Evolutionary conservation across 2,888 invertebrate genomes (phyloP).

Genomic region (Andrena minutula): DNA sequence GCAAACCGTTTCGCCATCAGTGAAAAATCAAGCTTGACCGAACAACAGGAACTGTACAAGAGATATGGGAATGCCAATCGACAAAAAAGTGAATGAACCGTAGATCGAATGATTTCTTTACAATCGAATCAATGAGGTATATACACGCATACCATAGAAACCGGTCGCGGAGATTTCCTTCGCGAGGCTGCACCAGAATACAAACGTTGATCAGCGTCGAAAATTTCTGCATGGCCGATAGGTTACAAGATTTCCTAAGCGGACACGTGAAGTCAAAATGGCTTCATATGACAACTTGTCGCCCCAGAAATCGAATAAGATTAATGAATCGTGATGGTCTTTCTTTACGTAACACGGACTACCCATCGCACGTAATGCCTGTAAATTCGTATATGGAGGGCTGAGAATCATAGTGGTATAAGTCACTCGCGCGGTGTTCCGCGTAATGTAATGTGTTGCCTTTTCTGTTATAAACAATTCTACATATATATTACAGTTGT

Average conservation of each 20-base stretch:
- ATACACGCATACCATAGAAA: conserved; percentile 56
- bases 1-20: not conserved
- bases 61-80: conserved; percentile 22
- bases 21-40: not conserved
- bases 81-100: conserved; percentile 61
- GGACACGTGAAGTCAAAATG: conserved; percentile 37
- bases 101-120: conserved; percentile 61
- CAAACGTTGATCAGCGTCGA: conserved; percentile 25
- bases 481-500: no score
- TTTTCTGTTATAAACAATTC: no score
- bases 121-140: conserved; percentile 65
- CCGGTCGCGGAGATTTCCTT: conserved; percentile 61
- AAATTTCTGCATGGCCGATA: conserved; percentile 33
- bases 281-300: conserved; percentile 43
- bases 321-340: conserved; percentile 44
- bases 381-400: not conserved
- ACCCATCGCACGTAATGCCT: not conserved
- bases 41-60: conserved; percentile 14
- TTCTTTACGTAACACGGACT: conserved; percentile 28
- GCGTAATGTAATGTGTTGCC: no score
- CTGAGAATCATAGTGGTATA: no score
- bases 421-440: no score
- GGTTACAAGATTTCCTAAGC: conserved; percentile 46
- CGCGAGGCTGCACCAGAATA: conserved; percentile 18
- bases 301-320: conserved; percentile 53